Percentiles rank a stretch among this genome's conserved stretches.
Evolutionary conservation across 2,113 vertebrate species (phyloP).

Genomic region (Accipiter virgatus): DNA sequence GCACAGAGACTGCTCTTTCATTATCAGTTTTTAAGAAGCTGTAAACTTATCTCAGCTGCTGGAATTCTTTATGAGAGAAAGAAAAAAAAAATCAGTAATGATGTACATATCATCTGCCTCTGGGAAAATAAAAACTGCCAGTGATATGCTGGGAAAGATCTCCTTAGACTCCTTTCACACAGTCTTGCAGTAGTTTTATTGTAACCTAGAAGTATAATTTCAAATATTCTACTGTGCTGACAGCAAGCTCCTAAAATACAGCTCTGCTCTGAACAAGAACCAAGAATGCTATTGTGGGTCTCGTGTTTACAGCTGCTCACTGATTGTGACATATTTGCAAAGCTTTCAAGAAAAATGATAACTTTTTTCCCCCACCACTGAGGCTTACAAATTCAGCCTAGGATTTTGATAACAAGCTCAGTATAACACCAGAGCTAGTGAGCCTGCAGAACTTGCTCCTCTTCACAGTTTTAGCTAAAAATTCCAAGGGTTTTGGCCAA

Average conservation of each 20-base stretch:
- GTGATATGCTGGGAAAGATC: constrained; percentile 60
- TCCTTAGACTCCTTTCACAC: constrained; percentile 30
- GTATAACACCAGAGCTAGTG: background rate
- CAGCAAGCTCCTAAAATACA: constrained; percentile 38
- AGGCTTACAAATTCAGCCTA: background rate
- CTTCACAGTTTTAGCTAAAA: background rate
- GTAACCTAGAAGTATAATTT: constrained; percentile 35
- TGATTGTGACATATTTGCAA: background rate
- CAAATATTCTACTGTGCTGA: background rate
- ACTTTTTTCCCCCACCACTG: background rate
- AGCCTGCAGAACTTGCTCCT: background rate
- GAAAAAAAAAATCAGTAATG: constrained; percentile 20
- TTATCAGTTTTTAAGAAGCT: constrained; percentile 56
- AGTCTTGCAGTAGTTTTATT: constrained; percentile 17
- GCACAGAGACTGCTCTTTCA: constrained; percentile 48
- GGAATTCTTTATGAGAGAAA: constrained; percentile 29
- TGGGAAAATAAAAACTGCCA: constrained; percentile 64
- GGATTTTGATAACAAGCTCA: background rate
- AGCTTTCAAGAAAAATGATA: constrained; percentile 4
- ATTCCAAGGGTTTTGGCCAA: background rate
- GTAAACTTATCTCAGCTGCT: constrained; percentile 68
- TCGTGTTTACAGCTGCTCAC: background rate
- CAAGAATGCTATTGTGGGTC: background rate
- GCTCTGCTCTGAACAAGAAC: constrained; percentile 3
- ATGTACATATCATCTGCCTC: constrained; percentile 66